Conservation (phyloP, 2,888 invertebrate species). For the Drosophila austrosaltans region DNA sequence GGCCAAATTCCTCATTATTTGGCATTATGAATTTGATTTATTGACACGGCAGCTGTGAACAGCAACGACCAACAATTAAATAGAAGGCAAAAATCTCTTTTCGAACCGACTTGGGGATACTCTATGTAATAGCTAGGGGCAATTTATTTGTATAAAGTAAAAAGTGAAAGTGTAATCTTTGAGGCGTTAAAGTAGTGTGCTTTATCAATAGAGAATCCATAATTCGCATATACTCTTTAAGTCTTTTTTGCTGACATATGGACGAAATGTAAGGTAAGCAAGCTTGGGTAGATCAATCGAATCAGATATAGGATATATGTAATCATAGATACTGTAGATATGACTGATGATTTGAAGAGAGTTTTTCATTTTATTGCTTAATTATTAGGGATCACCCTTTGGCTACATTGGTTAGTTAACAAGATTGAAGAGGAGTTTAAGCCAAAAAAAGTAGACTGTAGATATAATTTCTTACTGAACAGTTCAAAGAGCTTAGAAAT, state of each 20-base stretch:
- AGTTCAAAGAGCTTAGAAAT: constrained; percentile 53
- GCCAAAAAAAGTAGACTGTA: neutral
- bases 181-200: too few species aligned
- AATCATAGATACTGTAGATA: too few species aligned
- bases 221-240: too few species aligned
- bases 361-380: neutral
- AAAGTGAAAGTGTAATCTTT: too few species aligned
- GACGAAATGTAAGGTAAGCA: too few species aligned
- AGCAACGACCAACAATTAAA: neutral
- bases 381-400: neutral
- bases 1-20: constrained; percentile 30
- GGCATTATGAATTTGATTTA: constrained; percentile 48
- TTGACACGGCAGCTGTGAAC: constrained; percentile 20
- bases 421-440: neutral
- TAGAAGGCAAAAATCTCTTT: too few species aligned
- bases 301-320: too few species aligned
- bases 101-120: neutral
- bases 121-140: neutral
- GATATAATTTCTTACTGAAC: neutral
- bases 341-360: too few species aligned
- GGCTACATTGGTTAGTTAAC: neutral
- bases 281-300: too few species aligned
- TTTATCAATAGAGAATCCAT: too few species aligned
- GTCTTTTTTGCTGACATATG: too few species aligned
- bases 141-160: too few species aligned